These are phyloP conservation scores for Coenonympha glycerion DNA, from an alignment of 2,888 invertebrate genomes.

Conservation along the genomic window DNA sequence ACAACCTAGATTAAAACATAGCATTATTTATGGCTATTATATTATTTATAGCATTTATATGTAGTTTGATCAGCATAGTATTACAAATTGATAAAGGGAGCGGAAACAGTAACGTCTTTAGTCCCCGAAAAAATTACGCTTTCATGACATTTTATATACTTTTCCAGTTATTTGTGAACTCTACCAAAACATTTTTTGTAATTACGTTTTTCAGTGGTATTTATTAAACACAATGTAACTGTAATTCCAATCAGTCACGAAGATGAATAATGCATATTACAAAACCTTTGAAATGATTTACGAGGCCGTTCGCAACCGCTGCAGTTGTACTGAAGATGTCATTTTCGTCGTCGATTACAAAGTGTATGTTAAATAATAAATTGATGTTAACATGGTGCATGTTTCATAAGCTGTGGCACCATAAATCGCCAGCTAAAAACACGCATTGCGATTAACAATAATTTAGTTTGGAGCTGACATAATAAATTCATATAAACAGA, in stretches of 20 bases:
- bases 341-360: neutral
- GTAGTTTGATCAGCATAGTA: too few relatives aligned
- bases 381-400: neutral
- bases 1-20: too few relatives aligned
- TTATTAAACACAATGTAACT: neutral
- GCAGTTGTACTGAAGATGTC: neutral
- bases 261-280: neutral
- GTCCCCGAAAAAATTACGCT: too few relatives aligned
- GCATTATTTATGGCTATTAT: too few relatives aligned
- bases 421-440: constrained; percentile 18
- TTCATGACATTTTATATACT: too few relatives aligned
- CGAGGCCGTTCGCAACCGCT: neutral
- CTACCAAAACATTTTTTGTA: too few relatives aligned
- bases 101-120: too few relatives aligned
- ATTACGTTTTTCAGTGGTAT: neutral
- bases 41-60: too few relatives aligned
- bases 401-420: constrained; percentile 6
- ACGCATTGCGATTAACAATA: constrained; percentile 44
- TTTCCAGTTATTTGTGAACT: too few relatives aligned
- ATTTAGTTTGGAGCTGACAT: constrained; percentile 56
- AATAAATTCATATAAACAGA: constrained; percentile 62
- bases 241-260: neutral
- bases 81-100: too few relatives aligned
- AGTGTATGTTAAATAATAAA: neutral
- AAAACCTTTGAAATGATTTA: neutral